Percentiles rank a stretch among this genome's conserved stretches.
Conservation (phyloP, 2,113 vertebrate genomes). For the Rhinolophus ferrumequinum region DNA sequence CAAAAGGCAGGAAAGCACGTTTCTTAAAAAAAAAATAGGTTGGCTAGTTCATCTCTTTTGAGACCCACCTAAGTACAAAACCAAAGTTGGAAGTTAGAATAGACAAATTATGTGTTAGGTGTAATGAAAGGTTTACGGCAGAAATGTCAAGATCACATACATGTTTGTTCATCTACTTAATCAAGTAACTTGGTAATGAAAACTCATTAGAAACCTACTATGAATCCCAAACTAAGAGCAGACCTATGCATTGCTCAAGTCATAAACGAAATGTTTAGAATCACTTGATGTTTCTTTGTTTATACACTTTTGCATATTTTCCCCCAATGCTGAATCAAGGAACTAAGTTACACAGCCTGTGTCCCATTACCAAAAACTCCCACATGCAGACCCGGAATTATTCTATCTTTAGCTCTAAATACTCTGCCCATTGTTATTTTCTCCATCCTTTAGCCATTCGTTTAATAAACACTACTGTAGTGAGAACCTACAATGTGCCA, state of each 20-base stretch:
- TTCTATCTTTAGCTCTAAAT: neutral
- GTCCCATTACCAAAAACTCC: neutral
- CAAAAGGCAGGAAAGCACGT: neutral
- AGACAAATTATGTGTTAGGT: neutral
- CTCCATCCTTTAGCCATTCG: neutral
- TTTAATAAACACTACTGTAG: neutral
- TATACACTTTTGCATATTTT: neutral
- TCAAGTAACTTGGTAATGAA: neutral
- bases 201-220: neutral
- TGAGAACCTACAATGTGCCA: neutral
- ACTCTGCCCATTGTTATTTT: neutral
- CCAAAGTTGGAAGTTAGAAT: neutral
- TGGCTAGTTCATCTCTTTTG: neutral
- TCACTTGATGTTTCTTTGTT: neutral
- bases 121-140: neutral
- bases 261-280: neutral
- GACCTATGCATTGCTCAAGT: neutral
- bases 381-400: neutral
- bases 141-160: neutral
- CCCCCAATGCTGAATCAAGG: neutral
- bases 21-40: neutral
- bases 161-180: neutral
- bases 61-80: neutral
- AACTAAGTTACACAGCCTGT: neutral
- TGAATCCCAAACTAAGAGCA: neutral